Conservation (phyloP, 2,888 invertebrate species). For the Drosophila parthenogenetica region DNA sequence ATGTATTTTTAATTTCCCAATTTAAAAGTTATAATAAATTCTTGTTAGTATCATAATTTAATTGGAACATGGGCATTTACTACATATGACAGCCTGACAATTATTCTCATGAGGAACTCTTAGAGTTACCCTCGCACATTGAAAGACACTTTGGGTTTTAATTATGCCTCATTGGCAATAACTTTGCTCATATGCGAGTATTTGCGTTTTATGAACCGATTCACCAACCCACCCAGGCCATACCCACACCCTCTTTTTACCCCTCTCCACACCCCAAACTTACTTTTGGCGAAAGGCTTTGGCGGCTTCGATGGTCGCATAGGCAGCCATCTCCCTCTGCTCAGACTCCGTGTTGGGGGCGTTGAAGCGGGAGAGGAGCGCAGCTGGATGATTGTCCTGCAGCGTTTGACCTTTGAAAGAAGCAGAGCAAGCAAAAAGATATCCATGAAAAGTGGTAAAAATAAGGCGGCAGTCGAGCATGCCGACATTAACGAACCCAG, state of each 20-base stretch:
- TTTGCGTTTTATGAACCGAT: slow-evolving; percentile 23
- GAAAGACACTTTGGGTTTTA: slow-evolving; percentile 44
- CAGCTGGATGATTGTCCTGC: slow-evolving; percentile 84
- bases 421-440: background rate
- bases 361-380: slow-evolving; percentile 84
- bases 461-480: too few species aligned
- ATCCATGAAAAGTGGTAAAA: too few species aligned
- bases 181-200: slow-evolving; percentile 55
- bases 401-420: slow-evolving; percentile 81
- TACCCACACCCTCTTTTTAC: background rate
- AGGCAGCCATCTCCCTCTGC: slow-evolving; percentile 83
- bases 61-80: too few species aligned
- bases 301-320: slow-evolving; percentile 83
- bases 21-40: too few species aligned
- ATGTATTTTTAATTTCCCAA: too few species aligned
- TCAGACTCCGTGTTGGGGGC: slow-evolving; percentile 80
- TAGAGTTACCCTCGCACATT: background rate
- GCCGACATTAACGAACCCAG: too few species aligned
- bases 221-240: background rate
- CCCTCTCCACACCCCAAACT: slow-evolving; percentile 49
- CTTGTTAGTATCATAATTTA: too few species aligned
- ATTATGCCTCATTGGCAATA: slow-evolving; percentile 50
- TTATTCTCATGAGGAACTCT: background rate
- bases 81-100: too few species aligned
- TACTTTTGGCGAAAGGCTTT: slow-evolving; percentile 85